These are phyloP conservation scores for Drosophila meridionalis DNA, from an alignment of 2,888 invertebrate species.

Conservation along the genomic window DNA sequence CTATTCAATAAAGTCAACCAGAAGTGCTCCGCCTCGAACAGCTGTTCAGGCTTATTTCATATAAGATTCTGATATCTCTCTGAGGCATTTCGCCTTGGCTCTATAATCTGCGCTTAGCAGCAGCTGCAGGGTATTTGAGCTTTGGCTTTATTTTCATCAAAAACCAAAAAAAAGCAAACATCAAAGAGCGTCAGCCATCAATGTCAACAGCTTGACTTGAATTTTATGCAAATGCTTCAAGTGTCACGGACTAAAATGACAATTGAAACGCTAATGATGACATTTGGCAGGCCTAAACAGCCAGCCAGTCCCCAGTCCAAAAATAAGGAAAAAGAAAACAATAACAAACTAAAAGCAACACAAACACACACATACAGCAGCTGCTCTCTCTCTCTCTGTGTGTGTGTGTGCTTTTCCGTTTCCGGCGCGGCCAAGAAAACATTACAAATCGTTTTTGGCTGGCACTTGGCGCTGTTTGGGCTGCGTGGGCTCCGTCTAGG, in stretches of 20 bases:
- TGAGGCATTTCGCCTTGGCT: not conserved
- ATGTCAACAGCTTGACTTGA: constrained; percentile 73
- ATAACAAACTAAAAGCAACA: constrained; percentile 74
- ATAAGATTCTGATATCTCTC: not conserved
- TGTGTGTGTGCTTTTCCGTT: constrained; percentile 71
- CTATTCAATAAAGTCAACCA: constrained; percentile 60
- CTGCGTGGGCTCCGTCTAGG: constrained; percentile 45
- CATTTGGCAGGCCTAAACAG: constrained; percentile 78
- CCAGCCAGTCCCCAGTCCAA: constrained; percentile 3
- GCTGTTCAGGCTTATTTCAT: not conserved
- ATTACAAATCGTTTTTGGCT: constrained; percentile 80
- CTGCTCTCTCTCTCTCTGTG: constrained; percentile 25
- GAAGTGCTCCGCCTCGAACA: constrained; percentile 20
- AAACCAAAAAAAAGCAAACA: constrained; percentile 46
- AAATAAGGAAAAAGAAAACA: constrained; percentile 52
- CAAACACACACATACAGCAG: constrained; percentile 23
- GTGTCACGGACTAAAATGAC: constrained; percentile 79
- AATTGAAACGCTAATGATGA: constrained; percentile 82
- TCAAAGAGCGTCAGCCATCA: constrained; percentile 63
- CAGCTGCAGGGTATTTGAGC: constrained; percentile 47
- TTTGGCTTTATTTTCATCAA: not conserved
- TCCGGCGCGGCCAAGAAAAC: constrained; percentile 73
- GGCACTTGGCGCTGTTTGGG: constrained; percentile 31
- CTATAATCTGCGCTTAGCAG: constrained; percentile 17
- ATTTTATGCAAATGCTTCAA: constrained; percentile 76